These are phyloP conservation scores for Melanotaenia nigrans DNA, from an alignment of 2,797 vertebrate genomes.

Conservation along the genomic window DNA sequence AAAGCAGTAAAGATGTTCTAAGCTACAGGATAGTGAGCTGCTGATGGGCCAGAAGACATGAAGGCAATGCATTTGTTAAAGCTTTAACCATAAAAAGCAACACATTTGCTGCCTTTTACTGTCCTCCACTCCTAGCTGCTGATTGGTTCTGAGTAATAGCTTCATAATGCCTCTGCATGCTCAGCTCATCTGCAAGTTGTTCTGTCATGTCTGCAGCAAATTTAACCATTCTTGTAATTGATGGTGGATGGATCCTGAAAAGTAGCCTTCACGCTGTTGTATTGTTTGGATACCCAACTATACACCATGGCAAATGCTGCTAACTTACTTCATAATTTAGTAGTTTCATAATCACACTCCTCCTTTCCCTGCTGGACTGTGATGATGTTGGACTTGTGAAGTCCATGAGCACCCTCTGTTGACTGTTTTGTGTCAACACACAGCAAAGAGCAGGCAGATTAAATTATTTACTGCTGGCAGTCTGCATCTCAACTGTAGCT, in stretches of 20 bases:
- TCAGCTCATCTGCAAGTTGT: not conserved
- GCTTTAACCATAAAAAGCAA: conserved; percentile 5
- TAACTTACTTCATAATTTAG: too few relatives aligned
- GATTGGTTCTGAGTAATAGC: not conserved
- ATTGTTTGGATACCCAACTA: too few relatives aligned
- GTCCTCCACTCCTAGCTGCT: not conserved
- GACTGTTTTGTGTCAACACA: conserved; percentile 37
- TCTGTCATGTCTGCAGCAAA: not conserved
- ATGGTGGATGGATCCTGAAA: not conserved
- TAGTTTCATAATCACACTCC: too few relatives aligned
- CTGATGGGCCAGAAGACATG: conserved; percentile 4
- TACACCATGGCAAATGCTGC: too few relatives aligned
- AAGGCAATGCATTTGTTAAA: conserved; percentile 1
- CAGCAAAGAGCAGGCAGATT: conserved; percentile 39
- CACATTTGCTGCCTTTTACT: not conserved
- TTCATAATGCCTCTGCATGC: not conserved
- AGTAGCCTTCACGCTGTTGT: not conserved
- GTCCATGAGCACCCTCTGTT: conserved; percentile 38
- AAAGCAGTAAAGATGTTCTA: conserved; percentile 10
- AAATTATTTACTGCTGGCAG: conserved; percentile 38
- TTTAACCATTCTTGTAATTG: not conserved
- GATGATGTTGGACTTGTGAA: not conserved
- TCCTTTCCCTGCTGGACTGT: too few relatives aligned
- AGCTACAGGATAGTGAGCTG: not conserved
- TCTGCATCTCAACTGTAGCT: conserved; percentile 35